A percentile compares a stretch with the other conserved stretches of the same genome.
phyloP scores from a whole-genome alignment of 2,113 vertebrate species.

The Chaetura pelagica region DNA sequence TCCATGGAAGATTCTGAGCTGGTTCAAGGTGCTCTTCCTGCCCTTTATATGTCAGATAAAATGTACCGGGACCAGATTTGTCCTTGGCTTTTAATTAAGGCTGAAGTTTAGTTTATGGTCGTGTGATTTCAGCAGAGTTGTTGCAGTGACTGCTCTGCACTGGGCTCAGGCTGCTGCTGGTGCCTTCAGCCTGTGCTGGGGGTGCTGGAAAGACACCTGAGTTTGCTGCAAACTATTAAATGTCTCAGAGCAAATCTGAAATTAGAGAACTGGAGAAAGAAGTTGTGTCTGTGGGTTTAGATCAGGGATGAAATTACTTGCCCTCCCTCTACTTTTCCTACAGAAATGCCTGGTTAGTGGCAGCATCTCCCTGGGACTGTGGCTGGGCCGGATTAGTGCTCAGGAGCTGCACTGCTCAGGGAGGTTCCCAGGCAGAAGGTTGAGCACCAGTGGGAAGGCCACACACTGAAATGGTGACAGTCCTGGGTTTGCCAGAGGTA shows the following conservation, averaged over 20 bases:
- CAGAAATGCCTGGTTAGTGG: background rate
- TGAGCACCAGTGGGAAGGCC: background rate
- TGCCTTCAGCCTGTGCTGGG: background rate
- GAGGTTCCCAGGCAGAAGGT: background rate
- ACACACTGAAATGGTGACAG: rapidly evolving
- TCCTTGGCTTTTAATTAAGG: background rate
- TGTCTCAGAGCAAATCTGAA: background rate
- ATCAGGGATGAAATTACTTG: background rate
- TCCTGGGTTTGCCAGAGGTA: background rate
- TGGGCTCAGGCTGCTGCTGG: no score
- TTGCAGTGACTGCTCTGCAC: rapidly evolving
- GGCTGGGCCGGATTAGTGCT: background rate
- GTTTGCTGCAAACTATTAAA: background rate
- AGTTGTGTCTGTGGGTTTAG: background rate
- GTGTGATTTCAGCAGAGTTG: background rate
- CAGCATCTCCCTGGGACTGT: rapidly evolving
- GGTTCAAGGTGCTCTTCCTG: background rate
- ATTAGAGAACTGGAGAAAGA: background rate
- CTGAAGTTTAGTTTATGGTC: background rate
- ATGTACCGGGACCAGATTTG: background rate
- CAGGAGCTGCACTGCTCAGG: rapidly evolving
- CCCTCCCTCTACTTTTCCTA: background rate
- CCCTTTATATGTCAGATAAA: background rate
- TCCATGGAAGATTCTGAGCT: background rate
- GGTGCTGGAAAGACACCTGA: background rate